Evolutionary conservation across 53 echinoderm and acorn worm species (phyloP), one percentile per base, ranked within the genome.

Genomic region (Paracentrotus lividus): DNA sequence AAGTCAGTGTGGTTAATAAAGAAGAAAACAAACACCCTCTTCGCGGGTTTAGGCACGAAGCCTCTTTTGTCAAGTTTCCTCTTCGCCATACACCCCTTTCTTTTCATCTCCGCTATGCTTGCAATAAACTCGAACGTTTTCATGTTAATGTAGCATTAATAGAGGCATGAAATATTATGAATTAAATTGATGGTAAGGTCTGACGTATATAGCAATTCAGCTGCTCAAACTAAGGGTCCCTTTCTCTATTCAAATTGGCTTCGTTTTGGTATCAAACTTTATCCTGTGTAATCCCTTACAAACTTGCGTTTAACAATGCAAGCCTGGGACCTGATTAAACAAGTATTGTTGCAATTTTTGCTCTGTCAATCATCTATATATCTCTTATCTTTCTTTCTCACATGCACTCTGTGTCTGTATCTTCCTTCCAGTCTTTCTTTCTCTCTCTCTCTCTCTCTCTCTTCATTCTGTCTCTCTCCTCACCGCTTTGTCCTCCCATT

Each of bases 1-100:
- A 90, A 90, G 91, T 90, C 91, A 90, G 75, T 75, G 75, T 75
- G 75, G 91, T 75, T 90, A 90, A 36, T 89, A 92, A 40, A 91
- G 58, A 32, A 7, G 77, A 92, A 92, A 92, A 92, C 92, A 92
- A 77, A 92, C 92, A 92, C 57, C 3, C 59, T 10, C 56, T 81
- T 92, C 81, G 77, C 77, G 42, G 92, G 81, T 77, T 81, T 92
- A 57, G 29, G 77, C 92, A 92, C 92, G 92, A 55, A 59, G n/a
- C 77, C 43, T 92, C 77, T 57, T 56, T 44, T 40, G 58, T 77
- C 81, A 38, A 42, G 68, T 75, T 51, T 90, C 65, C 43, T 43
- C 66, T 16, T 65, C 89, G 10, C 21, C 18, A 34, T n/a, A n/a
- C 5, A 86, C 86, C 86, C 86, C 34, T 86, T 26, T 52, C 57